Evolutionary conservation across 2,113 vertebrate genomes (phyloP), one percentile per base, ranked within the genome.

Genomic region (Cercopithecus mona): DNA sequence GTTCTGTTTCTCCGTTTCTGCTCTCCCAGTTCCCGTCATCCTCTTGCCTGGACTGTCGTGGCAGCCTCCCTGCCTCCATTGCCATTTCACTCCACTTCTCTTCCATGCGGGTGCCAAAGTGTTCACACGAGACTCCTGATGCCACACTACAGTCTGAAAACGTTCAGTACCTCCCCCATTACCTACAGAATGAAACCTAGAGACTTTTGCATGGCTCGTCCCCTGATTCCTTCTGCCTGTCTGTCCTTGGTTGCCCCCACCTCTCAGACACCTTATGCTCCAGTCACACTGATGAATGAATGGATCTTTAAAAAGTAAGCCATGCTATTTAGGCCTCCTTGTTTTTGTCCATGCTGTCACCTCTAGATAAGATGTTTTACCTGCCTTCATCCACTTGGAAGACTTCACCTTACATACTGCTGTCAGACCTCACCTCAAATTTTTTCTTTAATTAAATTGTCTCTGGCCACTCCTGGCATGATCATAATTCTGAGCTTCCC

Each of bases 61-160:
- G 18, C 23, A 55, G 27, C 12, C 20, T 59, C 23, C 35, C 43
- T 8, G 30, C 61, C 38, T 52, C 1, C 18, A 10, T 59, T 45
- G 43, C 43, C 50, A 3, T 9, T 23, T 79, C 8, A 2, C 35
- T 50, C 32, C 13, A 23, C 75, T 68, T 20, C 32, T 22, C 61
- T 59, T 75, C 16, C 57, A 25, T 2, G 0, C 1, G 0, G 38
- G 32, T 52, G n/a, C 30, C 2, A 8, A 16, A 5, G 14, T 30
- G 12, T 64, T 22, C 66, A 68, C 35, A 13, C 23, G 16, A 55
- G 64, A 78, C 20, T 68, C 50, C 32, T 5, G 22, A 8, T 50
- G n/a, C 66, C 22, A 10, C n/a, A 8, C 23, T 52, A 9, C 0
- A 6, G n/a, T 25, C 45, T 72, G 40, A 48, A 40, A 72, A 72